Evolutionary conservation across 2,113 vertebrate species (phyloP).

Genomic region (Carollia perspicillata): DNA sequence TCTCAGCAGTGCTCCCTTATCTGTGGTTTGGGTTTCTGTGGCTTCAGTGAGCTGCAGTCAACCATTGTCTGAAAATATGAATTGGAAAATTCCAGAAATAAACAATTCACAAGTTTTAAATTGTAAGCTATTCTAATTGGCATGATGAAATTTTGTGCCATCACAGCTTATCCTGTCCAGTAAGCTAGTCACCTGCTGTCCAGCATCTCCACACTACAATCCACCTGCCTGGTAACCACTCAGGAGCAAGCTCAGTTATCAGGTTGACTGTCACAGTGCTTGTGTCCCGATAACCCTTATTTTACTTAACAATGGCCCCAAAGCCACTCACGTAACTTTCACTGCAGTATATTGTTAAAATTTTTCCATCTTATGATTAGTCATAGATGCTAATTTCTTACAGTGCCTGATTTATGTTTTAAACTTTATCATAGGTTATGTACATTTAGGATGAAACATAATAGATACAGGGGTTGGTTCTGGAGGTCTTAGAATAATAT

Average conservation of each 20-base stretch:
- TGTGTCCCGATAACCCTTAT: neutral
- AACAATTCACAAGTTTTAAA: neutral
- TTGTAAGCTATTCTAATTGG: neutral
- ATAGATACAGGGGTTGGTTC: neutral
- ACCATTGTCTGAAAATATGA: neutral
- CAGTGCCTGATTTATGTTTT: neutral
- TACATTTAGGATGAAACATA: neutral
- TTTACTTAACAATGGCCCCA: neutral
- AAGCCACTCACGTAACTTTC: neutral
- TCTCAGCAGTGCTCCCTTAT: neutral
- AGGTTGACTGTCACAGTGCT: neutral
- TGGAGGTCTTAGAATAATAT: neutral
- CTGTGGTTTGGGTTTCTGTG: neutral
- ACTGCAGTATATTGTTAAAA: neutral
- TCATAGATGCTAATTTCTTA: neutral
- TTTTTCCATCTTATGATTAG: neutral
- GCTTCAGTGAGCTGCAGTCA: neutral
- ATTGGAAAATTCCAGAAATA: neutral
- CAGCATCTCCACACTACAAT: too few species aligned
- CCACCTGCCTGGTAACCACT: neutral
- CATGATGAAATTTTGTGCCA: neutral
- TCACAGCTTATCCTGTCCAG: neutral
- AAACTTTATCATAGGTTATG: neutral
- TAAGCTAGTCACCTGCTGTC: too few species aligned
- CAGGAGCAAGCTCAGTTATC: too few species aligned